Conservation (phyloP, 1,140 invertebrate species). For the Brachionus angularis region DNA sequence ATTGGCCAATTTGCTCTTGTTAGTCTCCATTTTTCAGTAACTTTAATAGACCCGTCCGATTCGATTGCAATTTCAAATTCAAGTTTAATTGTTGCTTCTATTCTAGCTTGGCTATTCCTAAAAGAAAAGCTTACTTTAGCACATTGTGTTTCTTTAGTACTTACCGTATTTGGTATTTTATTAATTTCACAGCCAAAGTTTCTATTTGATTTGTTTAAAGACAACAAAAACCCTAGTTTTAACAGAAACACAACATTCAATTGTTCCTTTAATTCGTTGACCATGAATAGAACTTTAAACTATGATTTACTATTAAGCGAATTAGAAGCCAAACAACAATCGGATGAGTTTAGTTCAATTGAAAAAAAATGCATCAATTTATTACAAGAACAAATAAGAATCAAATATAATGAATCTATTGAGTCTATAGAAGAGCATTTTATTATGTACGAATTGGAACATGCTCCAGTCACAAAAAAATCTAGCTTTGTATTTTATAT, state of each 20-base stretch:
- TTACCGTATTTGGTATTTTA: slow-evolving; percentile 22
- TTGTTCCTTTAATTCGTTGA: too few relatives aligned
- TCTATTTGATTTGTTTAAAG: not conserved
- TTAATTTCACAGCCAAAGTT: slow-evolving; percentile 15
- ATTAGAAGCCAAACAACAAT: too few relatives aligned
- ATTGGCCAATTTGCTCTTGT: not conserved
- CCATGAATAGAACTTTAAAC: not conserved
- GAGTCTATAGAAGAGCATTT: slow-evolving; percentile 3
- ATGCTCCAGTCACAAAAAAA: not conserved
- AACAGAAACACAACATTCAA: too few relatives aligned
- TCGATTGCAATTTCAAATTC: slow-evolving; percentile 14
- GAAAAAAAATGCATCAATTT: too few relatives aligned
- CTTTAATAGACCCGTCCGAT: not conserved
- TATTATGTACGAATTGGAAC: not conserved
- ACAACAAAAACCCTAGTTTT: too few relatives aligned
- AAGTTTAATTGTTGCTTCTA: not conserved
- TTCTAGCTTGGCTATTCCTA: slow-evolving; percentile 8
- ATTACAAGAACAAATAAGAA: not conserved
- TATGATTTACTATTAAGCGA: not conserved
- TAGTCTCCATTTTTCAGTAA: not conserved
- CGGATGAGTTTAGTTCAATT: too few relatives aligned
- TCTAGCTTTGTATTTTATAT: not conserved
- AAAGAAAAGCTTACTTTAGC: slow-evolving; percentile 39
- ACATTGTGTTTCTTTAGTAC: not conserved
- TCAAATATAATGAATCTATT: not conserved